Conservation (phyloP, 2,888 invertebrate species). For the Ectemnius continuus region DNA sequence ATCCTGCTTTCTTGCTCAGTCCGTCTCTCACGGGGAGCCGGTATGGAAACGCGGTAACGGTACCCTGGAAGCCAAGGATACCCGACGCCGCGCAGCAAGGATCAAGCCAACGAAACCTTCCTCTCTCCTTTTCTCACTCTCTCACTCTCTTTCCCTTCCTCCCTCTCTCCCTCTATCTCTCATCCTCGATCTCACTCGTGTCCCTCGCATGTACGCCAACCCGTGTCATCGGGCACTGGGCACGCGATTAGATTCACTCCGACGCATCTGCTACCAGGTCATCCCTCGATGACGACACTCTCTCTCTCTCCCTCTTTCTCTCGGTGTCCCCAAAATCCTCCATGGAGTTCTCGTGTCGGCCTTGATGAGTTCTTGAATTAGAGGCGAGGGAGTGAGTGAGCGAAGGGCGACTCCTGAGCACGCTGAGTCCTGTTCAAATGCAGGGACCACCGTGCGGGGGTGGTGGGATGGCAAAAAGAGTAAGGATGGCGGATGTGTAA, state of each 20-base stretch:
- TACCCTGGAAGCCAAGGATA: constrained; percentile 58
- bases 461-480: constrained; percentile 13
- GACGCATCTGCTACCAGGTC: constrained; percentile 22
- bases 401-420: too few species aligned
- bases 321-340: too few species aligned
- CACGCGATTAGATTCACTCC: constrained; percentile 37
- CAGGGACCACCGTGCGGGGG: constrained; percentile 24
- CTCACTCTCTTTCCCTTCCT: constrained; percentile 13
- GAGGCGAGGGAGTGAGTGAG: constrained; percentile 23
- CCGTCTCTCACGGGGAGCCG: constrained; percentile 21
- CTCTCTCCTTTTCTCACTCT: constrained; percentile 16
- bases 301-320: too few species aligned
- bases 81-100: constrained; percentile 36
- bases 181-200: background rate
- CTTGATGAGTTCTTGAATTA: constrained; percentile 38
- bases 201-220: constrained; percentile 15
- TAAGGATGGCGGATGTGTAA: constrained; percentile 62
- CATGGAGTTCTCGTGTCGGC: background rate
- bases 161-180: background rate
- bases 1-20: constrained; percentile 25
- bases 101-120: constrained; percentile 45
- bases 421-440: too few species aligned
- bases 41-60: constrained; percentile 51
- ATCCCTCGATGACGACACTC: constrained; percentile 7
- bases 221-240: constrained; percentile 32